phyloP scores from a whole-genome alignment of 2,888 invertebrate species.

The Cryptocheilus praepositus region DNA sequence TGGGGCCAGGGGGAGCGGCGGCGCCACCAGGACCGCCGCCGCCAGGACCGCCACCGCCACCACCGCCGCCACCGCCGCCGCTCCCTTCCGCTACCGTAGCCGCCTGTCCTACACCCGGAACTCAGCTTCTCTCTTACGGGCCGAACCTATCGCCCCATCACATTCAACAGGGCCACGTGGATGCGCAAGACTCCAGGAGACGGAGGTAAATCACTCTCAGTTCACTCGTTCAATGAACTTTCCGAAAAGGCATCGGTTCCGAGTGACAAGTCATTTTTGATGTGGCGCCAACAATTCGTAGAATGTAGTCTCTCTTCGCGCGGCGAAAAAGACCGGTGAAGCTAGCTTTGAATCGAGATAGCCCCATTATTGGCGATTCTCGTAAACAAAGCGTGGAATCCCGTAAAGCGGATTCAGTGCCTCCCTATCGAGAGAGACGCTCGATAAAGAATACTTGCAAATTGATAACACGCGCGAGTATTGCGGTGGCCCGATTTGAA shows the following conservation, averaged over 20 bases:
- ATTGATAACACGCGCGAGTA: constrained; percentile 4
- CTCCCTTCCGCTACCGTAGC: constrained; percentile 35
- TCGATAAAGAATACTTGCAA: constrained; percentile 11
- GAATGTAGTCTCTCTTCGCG: constrained; percentile 22
- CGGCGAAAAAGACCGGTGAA: constrained; percentile 3
- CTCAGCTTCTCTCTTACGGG: constrained; percentile 66
- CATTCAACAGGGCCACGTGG: constrained; percentile 63
- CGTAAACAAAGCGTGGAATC: constrained; percentile 32
- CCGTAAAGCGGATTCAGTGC: constrained; percentile 40
- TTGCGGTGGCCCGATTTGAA: background rate
- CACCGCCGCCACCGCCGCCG: constrained; percentile 47
- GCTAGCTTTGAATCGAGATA: constrained; percentile 40
- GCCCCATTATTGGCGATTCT: constrained; percentile 40
- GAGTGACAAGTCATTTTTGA: constrained; percentile 23
- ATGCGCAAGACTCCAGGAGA: constrained; percentile 65
- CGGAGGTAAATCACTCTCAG: constrained; percentile 49
- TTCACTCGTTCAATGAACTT: background rate
- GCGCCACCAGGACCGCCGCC: constrained; percentile 58
- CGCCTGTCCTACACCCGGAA: constrained; percentile 54
- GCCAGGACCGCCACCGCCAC: constrained; percentile 45
- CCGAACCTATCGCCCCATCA: constrained; percentile 67
- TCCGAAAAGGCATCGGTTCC: constrained; percentile 1
- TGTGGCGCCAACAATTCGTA: constrained; percentile 33
- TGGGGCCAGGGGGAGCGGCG: constrained; percentile 66
- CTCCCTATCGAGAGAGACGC: constrained; percentile 15